Evolutionary conservation across 2,797 vertebrate species (phyloP).

Genomic region (Schizopygopsis pylzovi): DNA sequence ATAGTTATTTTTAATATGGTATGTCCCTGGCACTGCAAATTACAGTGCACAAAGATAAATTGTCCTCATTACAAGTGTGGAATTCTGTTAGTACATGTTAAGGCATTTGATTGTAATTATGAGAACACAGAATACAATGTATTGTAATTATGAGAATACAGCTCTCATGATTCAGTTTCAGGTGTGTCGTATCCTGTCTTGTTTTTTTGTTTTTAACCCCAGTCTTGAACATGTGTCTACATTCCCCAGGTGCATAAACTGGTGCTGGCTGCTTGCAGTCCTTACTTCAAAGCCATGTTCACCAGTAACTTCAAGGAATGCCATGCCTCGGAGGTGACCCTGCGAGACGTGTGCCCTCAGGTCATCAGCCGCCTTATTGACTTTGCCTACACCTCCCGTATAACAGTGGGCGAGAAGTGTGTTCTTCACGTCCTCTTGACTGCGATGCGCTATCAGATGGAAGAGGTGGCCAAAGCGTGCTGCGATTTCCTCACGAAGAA

Average conservation of each 20-base stretch:
- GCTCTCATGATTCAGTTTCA: slow-evolving; percentile 11
- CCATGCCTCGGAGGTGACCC: slow-evolving; percentile 78
- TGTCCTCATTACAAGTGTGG: slow-evolving; percentile 33
- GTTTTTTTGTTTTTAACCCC: background rate
- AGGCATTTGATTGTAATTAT: slow-evolving; percentile 25
- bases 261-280: slow-evolving; percentile 84
- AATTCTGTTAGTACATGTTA: slow-evolving; percentile 28
- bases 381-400: slow-evolving; percentile 83
- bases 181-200: background rate
- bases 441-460: slow-evolving; percentile 85
- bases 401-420: slow-evolving; percentile 83
- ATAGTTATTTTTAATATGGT: background rate
- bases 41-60: slow-evolving; percentile 29
- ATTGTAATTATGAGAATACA: slow-evolving; percentile 8
- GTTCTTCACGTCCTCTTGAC: slow-evolving; percentile 82
- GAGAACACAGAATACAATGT: background rate
- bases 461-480: slow-evolving; percentile 83
- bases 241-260: slow-evolving; percentile 78
- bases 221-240: slow-evolving; percentile 20
- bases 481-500: slow-evolving; percentile 84
- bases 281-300: slow-evolving; percentile 88
- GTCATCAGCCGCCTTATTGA: slow-evolving; percentile 83
- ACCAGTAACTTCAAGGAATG: slow-evolving; percentile 84
- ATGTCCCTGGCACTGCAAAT: background rate
- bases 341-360: slow-evolving; percentile 80